A percentile compares a stretch with the other conserved stretches of the same genome.
Conservation (phyloP, 1,140 invertebrate genomes). For the Apis cerana region DNA sequence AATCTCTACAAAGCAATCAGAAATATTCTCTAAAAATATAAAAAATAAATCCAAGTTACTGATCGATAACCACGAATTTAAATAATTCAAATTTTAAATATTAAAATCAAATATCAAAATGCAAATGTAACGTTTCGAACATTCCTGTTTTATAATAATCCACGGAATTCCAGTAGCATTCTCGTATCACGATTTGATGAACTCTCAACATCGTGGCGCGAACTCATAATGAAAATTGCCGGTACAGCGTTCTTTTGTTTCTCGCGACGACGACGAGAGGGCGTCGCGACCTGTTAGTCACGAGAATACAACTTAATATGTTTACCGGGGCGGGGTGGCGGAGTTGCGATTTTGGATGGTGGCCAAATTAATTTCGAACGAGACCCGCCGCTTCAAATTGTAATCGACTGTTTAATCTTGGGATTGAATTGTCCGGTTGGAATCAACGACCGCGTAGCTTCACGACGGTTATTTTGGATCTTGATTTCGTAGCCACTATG, state of each 20-base stretch:
- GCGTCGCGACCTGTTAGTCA: slow-evolving; percentile 28
- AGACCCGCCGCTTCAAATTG: slow-evolving; percentile 26
- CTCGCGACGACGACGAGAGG: background rate
- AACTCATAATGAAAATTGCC: slow-evolving; percentile 39
- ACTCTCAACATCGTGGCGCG: background rate
- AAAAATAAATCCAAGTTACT: too few species aligned
- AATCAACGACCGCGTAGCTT: slow-evolving; percentile 13
- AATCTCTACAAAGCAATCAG: too few species aligned
- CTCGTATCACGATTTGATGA: background rate
- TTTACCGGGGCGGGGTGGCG: slow-evolving; percentile 16
- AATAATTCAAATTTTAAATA: background rate
- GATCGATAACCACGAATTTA: background rate
- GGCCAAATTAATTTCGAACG: slow-evolving; percentile 48
- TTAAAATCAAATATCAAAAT: background rate
- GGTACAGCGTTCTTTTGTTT: slow-evolving; percentile 35
- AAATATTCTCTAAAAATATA: too few species aligned
- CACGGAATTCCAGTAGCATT: too few species aligned
- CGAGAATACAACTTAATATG: slow-evolving; percentile 33
- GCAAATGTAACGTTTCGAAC: background rate
- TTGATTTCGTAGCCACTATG: slow-evolving; percentile 11
- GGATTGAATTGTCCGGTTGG: slow-evolving; percentile 30
- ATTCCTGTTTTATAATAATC: background rate
- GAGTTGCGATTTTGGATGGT: slow-evolving; percentile 11
- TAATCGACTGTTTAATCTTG: slow-evolving; percentile 48
- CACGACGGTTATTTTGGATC: slow-evolving; percentile 18